These are phyloP conservation scores for Gallinago undulata DNA, from an alignment of 2,113 vertebrate genomes.

Conservation along the genomic window DNA sequence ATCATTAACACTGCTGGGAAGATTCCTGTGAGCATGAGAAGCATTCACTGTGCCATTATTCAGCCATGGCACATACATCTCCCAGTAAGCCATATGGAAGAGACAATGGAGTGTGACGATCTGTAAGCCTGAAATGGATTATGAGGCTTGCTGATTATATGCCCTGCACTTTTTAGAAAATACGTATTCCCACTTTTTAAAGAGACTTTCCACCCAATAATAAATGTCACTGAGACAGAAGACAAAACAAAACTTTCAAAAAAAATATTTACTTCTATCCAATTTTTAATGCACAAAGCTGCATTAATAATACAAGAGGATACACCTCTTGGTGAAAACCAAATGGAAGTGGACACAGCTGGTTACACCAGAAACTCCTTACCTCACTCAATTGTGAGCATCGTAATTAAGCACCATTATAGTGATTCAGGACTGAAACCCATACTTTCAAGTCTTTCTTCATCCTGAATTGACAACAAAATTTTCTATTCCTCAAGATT, in stretches of 20 bases:
- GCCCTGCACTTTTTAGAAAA: background rate
- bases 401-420: accelerated
- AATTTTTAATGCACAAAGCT: background rate
- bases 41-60: background rate
- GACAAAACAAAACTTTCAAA: background rate
- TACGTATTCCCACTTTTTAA: background rate
- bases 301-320: background rate
- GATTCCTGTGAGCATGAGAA: background rate
- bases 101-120: background rate
- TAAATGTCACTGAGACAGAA: background rate
- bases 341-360: background rate
- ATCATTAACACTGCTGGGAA: background rate
- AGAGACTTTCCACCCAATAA: background rate
- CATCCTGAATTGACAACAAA: background rate
- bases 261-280: background rate
- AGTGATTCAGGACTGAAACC: background rate
- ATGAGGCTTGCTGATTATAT: background rate
- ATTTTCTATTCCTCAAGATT: background rate
- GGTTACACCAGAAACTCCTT: background rate
- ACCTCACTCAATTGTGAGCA: background rate
- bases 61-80: background rate
- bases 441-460: background rate
- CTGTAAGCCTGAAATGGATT: background rate
- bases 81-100: background rate
- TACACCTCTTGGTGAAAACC: background rate